Percentiles rank a stretch among this genome's conserved stretches.
Evolutionary conservation across 1,140 invertebrate species (phyloP).

Genomic region (Mizuhopecten yessoensis): DNA sequence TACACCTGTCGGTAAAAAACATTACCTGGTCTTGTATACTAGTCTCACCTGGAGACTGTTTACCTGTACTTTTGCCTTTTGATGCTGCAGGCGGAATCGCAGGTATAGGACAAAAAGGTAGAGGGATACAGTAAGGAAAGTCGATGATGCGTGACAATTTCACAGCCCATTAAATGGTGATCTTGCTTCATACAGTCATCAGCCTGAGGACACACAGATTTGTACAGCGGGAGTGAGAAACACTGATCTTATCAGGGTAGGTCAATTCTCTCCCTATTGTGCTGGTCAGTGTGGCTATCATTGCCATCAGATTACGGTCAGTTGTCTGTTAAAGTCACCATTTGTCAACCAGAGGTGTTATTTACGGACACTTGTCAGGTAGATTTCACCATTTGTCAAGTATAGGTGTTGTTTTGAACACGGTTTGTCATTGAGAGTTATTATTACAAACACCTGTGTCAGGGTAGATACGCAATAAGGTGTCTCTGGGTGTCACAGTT

Average conservation of each 20-base stretch:
- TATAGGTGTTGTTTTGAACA: background rate
- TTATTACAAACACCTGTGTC: too few relatives aligned
- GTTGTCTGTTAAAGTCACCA: background rate
- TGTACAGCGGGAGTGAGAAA: background rate
- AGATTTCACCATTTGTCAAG: background rate
- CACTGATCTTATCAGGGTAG: background rate
- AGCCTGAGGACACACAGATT: background rate
- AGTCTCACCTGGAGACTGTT: constrained; percentile 4
- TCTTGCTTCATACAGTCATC: constrained; percentile 25
- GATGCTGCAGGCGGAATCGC: background rate
- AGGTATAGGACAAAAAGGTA: background rate
- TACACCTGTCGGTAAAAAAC: background rate
- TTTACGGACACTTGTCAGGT: constrained; percentile 19
- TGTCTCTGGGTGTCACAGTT: background rate
- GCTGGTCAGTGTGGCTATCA: constrained; percentile 12
- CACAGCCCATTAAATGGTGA: constrained; percentile 31
- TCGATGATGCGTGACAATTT: constrained; percentile 27
- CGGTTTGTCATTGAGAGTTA: too few relatives aligned
- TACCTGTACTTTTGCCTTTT: background rate
- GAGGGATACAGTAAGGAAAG: background rate
- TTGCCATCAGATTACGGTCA: background rate
- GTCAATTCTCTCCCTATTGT: constrained; percentile 17
- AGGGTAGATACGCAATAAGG: background rate
- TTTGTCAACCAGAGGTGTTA: background rate
- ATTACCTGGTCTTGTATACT: background rate